These are phyloP conservation scores for Neogobius melanostomus DNA, from an alignment of 2,113 vertebrate species.

Conservation along the genomic window DNA sequence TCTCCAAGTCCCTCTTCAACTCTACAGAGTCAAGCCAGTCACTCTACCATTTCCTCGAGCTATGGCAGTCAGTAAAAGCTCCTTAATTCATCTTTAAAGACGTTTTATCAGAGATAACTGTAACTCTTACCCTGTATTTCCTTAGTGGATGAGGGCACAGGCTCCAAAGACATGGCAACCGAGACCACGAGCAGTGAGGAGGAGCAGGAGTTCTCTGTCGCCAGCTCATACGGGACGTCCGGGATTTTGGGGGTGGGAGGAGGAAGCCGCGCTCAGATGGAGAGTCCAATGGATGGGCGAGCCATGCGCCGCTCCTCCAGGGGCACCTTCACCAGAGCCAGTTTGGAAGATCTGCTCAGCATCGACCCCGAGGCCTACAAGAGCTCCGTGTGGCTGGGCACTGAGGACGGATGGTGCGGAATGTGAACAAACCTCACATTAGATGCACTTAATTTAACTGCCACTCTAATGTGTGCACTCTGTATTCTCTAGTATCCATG, in stretches of 20 bases:
- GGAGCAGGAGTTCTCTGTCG: conserved; percentile 89
- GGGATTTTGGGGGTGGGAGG: conserved; percentile 47
- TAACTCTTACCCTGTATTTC: background rate
- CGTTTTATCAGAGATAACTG: background rate
- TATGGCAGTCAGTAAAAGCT: conserved; percentile 88
- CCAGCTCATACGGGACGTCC: conserved; percentile 73
- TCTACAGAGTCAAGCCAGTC: conserved; percentile 95
- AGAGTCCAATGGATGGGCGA: conserved; percentile 87
- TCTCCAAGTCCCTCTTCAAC: conserved; percentile 96
- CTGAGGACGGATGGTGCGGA: conserved; percentile 92
- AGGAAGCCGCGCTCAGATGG: conserved; percentile 65
- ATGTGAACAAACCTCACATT: conserved; percentile 22
- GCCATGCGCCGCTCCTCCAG: conserved; percentile 92
- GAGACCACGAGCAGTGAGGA: conserved; percentile 98
- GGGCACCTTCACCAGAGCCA: conserved; percentile 92
- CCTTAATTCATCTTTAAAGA: background rate
- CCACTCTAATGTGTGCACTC: background rate
- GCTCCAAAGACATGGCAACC: conserved; percentile 87
- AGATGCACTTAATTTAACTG: background rate
- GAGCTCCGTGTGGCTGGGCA: conserved; percentile 98
- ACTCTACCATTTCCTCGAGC: conserved; percentile 95
- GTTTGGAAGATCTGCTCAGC: conserved; percentile 94
- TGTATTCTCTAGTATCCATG: conserved; percentile 85
- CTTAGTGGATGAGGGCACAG: conserved; percentile 87
- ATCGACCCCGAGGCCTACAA: conserved; percentile 93